Evolutionary conservation across 2,888 invertebrate species (phyloP).

Genomic region (Polymixis flavicincta): DNA sequence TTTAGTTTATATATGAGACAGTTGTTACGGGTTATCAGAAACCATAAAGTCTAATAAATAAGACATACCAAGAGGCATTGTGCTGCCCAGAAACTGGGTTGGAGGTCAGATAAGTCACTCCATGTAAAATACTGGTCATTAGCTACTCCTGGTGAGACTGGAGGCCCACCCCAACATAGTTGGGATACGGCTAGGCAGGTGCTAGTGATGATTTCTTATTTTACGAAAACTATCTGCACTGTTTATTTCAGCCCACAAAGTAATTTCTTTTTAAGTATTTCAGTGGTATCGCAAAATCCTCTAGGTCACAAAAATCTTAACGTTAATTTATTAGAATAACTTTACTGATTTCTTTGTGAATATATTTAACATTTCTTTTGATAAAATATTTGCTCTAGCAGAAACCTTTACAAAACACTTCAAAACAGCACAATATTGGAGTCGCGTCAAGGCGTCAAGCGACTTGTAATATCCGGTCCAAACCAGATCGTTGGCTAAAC

Average conservation of each 20-base stretch:
- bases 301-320: neutral
- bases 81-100: too few relatives aligned
- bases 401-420: conserved; percentile 40
- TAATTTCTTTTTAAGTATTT: neutral
- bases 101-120: too few relatives aligned
- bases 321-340: neutral
- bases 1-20: neutral
- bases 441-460: conserved; percentile 61
- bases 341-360: neutral
- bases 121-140: too few relatives aligned
- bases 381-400: neutral
- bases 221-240: neutral
- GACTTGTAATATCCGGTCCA: conserved; percentile 80
- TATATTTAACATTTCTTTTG: neutral
- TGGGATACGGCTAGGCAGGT: too few relatives aligned
- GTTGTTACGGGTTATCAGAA: too few relatives aligned
- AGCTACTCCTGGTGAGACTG: too few relatives aligned
- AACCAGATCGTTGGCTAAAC: conserved; percentile 66
- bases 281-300: too few relatives aligned
- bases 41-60: too few relatives aligned
- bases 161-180: too few relatives aligned
- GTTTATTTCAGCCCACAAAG: neutral
- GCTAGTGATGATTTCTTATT: too few relatives aligned
- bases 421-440: conserved; percentile 61
- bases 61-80: too few relatives aligned